Evolutionary conservation across 2,888 invertebrate species (phyloP).

Genomic region (Apodemia mormo): DNA sequence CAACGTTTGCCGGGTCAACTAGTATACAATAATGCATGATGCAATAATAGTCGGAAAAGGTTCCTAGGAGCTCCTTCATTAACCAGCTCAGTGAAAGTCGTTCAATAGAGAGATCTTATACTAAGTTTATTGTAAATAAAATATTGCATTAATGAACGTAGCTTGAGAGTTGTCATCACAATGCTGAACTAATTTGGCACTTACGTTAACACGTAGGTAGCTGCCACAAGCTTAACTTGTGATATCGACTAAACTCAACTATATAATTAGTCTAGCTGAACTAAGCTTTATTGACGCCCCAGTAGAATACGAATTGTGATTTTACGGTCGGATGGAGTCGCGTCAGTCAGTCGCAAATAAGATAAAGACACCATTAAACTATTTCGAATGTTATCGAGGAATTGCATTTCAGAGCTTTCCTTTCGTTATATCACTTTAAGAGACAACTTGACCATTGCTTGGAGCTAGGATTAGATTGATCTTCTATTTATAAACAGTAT

Average conservation of each 20-base stretch:
- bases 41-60: too few relatives aligned
- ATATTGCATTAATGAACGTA: too few relatives aligned
- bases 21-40: too few relatives aligned
- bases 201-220: neutral
- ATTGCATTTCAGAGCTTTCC: constrained; percentile 7
- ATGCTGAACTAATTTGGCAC: neutral
- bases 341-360: constrained; percentile 13
- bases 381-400: constrained; percentile 5
- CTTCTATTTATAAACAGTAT: too few relatives aligned
- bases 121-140: too few relatives aligned
- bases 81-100: too few relatives aligned
- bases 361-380: constrained; percentile 7
- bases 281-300: constrained; percentile 2
- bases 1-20: too few relatives aligned
- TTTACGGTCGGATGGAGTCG: constrained; percentile 1
- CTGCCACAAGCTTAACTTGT: neutral
- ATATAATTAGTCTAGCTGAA: constrained; percentile 1
- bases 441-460: too few relatives aligned
- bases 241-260: neutral
- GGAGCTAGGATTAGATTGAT: too few relatives aligned
- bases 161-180: neutral
- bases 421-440: neutral
- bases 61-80: too few relatives aligned
- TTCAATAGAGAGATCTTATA: too few relatives aligned
- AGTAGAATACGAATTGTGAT: constrained; percentile 8